A percentile compares a stretch with the other conserved stretches of the same genome.
Evolutionary conservation across 2,797 vertebrate genomes (phyloP).

Genomic region (Eremophila alpestris): DNA sequence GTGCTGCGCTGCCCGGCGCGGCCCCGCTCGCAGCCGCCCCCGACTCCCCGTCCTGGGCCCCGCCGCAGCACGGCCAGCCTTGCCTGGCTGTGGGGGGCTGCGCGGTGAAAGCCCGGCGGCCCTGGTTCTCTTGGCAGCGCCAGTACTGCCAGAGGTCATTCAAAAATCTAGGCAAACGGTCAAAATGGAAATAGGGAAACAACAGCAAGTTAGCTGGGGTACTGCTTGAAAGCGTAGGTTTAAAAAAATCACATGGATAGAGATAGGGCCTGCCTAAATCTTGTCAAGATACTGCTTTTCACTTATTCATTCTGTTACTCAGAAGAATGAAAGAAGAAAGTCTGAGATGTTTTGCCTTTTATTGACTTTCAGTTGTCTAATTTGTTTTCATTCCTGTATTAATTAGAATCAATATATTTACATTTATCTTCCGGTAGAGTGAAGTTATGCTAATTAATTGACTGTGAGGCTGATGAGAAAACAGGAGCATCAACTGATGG

Average conservation of each 20-base stretch:
- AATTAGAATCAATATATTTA: conserved; percentile 52
- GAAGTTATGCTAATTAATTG: conserved; percentile 23
- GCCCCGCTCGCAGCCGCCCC: neutral
- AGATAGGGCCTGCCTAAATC: neutral
- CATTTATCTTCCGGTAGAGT: conserved; percentile 9
- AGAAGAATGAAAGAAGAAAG: neutral
- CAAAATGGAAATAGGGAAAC: neutral
- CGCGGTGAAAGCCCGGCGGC: fast-evolving
- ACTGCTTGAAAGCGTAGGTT: neutral
- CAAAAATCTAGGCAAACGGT: neutral
- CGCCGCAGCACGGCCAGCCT: neutral
- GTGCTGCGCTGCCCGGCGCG: neutral
- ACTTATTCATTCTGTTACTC: neutral
- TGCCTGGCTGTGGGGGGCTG: fast-evolving
- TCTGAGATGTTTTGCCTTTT: neutral
- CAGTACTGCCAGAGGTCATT: neutral
- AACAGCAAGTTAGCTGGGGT: neutral
- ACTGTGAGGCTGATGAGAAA: conserved; percentile 36
- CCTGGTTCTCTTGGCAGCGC: neutral
- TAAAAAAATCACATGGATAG: neutral
- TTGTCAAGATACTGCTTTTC: neutral
- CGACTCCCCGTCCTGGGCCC: fast-evolving
- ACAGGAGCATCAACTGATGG: neutral
- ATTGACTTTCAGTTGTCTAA: conserved; percentile 6
- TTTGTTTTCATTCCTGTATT: conserved; percentile 51